Evolutionary conservation across 2,113 vertebrate genomes (phyloP), one percentile per base, ranked within the genome.

Genomic region (Guaruba guarouba): DNA sequence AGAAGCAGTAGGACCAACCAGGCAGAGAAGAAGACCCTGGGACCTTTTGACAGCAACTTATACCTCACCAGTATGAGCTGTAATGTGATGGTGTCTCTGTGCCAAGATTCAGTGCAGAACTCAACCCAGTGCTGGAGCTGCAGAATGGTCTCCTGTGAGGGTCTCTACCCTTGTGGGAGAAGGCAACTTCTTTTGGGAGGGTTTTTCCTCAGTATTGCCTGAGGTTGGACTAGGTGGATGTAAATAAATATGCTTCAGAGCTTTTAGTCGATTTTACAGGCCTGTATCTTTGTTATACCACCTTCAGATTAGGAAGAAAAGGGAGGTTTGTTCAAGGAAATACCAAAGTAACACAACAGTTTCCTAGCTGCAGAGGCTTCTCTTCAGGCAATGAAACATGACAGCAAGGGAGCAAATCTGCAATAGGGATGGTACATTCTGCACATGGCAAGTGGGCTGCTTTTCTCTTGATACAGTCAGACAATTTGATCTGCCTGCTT

Each of bases 121-220:
- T 13, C 0, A 0, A 4, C 7, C 29, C 19, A 29, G 14, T 0
- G 0, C 8, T 16, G 10, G 9, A 77, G 25, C 48, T 25, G 13
- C 16, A 27, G 43, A 64, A 39, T 57, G 17, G 15, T 13, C 11
- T 44, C 25, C 23, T 6, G 0, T 18, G 51, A 87, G 19, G 17
- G 13, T 63, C 41, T 77, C 28, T 84, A 29, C 13, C n/a, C 61
- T 25, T 61, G 23, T 75, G 31, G 37, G 51, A 28, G 82, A 66
- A 62, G 18, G 5, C 8, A 19, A 8, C 27, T 44, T 4, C 9
- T 61, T 90, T 86, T 51, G 92, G 25, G n/a, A 80, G 68, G 7
- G 48, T 73, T 67, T 90, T 12, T 63, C 33, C 37, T 66, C 49
- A 35, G 8, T 39, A 17, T 46, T 44, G 16, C 16, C 39, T 49